Evolutionary conservation across 2,113 vertebrate genomes (phyloP).

Genomic region (Blennius ocellaris): DNA sequence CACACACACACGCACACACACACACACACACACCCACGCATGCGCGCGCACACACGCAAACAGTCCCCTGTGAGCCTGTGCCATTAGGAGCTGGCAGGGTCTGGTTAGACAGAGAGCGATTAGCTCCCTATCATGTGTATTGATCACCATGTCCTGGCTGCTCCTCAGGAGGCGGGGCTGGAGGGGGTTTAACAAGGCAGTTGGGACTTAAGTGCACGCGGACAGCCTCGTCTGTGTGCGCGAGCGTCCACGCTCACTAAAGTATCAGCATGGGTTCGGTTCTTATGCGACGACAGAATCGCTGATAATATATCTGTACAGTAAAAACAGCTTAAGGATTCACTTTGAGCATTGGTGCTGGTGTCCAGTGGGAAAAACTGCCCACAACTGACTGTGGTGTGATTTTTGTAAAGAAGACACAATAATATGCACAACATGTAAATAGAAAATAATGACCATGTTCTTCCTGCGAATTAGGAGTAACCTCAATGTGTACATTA

Average conservation of each 20-base stretch:
- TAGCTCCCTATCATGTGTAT: conserved; percentile 85
- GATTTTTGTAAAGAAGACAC: too few species aligned
- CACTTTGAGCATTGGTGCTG: too few species aligned
- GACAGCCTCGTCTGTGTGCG: neutral
- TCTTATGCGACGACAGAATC: too few species aligned
- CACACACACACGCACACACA: conserved; percentile 22
- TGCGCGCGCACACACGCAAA: conserved; percentile 6
- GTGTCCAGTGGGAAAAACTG: too few species aligned
- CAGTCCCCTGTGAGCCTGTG: conserved; percentile 69
- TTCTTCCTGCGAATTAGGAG: too few species aligned
- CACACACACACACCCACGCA: conserved; percentile 30
- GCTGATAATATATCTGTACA: too few species aligned
- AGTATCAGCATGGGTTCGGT: too few species aligned
- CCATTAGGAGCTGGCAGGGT: conserved; percentile 79
- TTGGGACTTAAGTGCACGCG: conserved; percentile 3
- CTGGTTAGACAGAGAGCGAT: conserved; percentile 82
- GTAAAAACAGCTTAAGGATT: too few species aligned
- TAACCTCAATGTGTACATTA: neutral
- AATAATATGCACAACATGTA: too few species aligned
- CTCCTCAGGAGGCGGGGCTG: conserved; percentile 60
- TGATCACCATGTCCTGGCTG: conserved; percentile 77
- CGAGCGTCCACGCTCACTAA: too few species aligned
- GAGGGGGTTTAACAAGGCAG: conserved; percentile 63
- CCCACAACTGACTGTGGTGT: too few species aligned
- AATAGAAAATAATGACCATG: too few species aligned